Evolutionary conservation across 2,797 vertebrate genomes (phyloP), one percentile per base, ranked within the genome.

Genomic region (Coccyzus lansbergi): DNA sequence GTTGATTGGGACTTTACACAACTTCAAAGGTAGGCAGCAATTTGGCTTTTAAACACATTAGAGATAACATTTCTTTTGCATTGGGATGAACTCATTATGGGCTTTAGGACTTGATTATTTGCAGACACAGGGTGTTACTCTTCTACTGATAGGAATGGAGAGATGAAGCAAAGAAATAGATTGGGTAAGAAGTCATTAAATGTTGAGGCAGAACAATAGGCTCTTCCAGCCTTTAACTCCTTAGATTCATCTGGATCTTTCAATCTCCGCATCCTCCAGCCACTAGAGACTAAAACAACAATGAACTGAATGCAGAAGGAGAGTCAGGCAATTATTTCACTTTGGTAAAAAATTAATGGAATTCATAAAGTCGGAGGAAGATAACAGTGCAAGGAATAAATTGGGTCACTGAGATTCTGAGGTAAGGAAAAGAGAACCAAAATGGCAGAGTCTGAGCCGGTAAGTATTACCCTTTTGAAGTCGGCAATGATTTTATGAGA

Each of bases 151-250:
- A 93, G 91, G 62, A 65, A 46, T 4, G 84, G 25, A 52, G 84
- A 92, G 80, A 86, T 72, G 94, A 91, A 52, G 91, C 22, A 12
- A 69, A 81, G 69, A 72, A 96, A 97, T 84, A 92, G 80, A 72
- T 1, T 84, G 93, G 70, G 72, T 38, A 51, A 84, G 91, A 96
- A 59, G 91, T 97, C 85, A 95, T 97, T 96, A 96, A 95, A 34
- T 9, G 33, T 46, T 2, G 28, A 52, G 62, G 34, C 80, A 92
- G 92, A 95, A 97, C 89, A 94, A 97, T 95, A 46, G 51, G 21
- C 40, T 72, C 33, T 42, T 71, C 78, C 70, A 74, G 85, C 82
- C 94, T 91, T 86, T 83, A 79, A 84, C 94, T 90, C 80, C 87
- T 88, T 74, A 72, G 85, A 71, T 76, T 88, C 76, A 64, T 62